Evolutionary conservation across 2,888 invertebrate genomes (phyloP).

Genomic region (Agrilus mali): DNA sequence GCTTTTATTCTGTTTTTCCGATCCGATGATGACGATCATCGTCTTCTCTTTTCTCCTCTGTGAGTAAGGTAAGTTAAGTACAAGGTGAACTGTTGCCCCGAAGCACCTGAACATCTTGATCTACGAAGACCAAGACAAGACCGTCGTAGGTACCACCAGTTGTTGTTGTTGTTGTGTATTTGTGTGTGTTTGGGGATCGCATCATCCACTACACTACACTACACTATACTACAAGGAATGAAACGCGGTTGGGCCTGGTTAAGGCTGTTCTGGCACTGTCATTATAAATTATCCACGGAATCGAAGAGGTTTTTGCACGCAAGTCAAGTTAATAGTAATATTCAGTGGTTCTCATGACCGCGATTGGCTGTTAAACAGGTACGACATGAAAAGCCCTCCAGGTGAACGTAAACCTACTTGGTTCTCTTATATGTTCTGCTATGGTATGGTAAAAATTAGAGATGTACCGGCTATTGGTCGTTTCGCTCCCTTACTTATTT

Average conservation of each 20-base stretch:
- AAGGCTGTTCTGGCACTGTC: too few relatives aligned
- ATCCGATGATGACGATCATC: too few relatives aligned
- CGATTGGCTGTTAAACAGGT: slow-evolving; percentile 18
- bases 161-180: slow-evolving; percentile 1
- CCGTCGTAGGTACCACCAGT: neutral
- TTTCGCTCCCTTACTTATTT: neutral
- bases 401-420: slow-evolving; percentile 9
- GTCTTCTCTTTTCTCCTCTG: too few relatives aligned
- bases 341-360: slow-evolving; percentile 16
- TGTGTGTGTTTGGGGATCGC: slow-evolving; percentile 7
- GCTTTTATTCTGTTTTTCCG: too few relatives aligned
- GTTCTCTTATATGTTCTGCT: neutral
- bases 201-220: too few relatives aligned
- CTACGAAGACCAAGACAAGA: neutral
- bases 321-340: slow-evolving; percentile 11
- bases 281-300: too few relatives aligned
- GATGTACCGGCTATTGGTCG: slow-evolving; percentile 10
- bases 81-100: too few relatives aligned
- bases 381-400: slow-evolving; percentile 6
- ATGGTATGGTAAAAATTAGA: too few relatives aligned
- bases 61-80: too few relatives aligned
- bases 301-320: slow-evolving; percentile 7
- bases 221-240: neutral
- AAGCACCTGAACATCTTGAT: slow-evolving; percentile 1
- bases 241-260: neutral